Percentiles rank a stretch among this genome's conserved stretches.
These are phyloP conservation scores for Pholis gunnellus DNA, from an alignment of 2,113 vertebrate genomes.

Conservation along the genomic window DNA sequence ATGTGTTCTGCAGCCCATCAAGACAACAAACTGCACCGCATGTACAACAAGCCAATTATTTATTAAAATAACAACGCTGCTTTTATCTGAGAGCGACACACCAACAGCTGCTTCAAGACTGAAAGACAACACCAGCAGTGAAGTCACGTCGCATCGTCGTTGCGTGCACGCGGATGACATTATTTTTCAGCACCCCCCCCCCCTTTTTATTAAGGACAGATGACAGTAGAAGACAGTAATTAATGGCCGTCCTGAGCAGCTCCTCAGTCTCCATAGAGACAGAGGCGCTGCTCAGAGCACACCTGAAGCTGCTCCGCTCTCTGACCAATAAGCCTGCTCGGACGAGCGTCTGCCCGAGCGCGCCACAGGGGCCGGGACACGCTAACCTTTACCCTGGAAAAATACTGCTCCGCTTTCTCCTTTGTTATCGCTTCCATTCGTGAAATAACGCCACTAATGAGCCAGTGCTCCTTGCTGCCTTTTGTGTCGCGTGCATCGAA, in stretches of 20 bases:
- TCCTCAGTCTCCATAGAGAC: constrained; percentile 70
- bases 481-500: constrained; percentile 40
- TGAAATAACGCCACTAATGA: constrained; percentile 47
- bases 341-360: constrained; percentile 52
- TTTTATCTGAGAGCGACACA: not conserved
- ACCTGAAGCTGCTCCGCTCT: constrained; percentile 70
- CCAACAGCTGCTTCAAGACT: not conserved
- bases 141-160: constrained; percentile 41
- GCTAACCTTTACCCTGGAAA: constrained; percentile 74
- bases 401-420: constrained; percentile 60
- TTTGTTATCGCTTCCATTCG: constrained; percentile 61
- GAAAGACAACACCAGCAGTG: not conserved
- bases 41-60: not conserved
- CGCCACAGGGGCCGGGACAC: constrained; percentile 66
- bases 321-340: constrained; percentile 70
- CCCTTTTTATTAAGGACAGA: constrained; percentile 66
- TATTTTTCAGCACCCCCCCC: constrained; percentile 7
- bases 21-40: not conserved
- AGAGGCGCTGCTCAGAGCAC: constrained; percentile 46
- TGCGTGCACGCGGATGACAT: constrained; percentile 45
- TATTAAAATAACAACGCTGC: constrained; percentile 10
- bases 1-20: not conserved
- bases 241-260: constrained; percentile 69
- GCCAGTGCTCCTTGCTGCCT: constrained; percentile 7
- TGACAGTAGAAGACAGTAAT: constrained; percentile 69